Evolutionary conservation across 2,888 invertebrate species (phyloP), one percentile per base, ranked within the genome.

Genomic region (Balanococcus diminutus): DNA sequence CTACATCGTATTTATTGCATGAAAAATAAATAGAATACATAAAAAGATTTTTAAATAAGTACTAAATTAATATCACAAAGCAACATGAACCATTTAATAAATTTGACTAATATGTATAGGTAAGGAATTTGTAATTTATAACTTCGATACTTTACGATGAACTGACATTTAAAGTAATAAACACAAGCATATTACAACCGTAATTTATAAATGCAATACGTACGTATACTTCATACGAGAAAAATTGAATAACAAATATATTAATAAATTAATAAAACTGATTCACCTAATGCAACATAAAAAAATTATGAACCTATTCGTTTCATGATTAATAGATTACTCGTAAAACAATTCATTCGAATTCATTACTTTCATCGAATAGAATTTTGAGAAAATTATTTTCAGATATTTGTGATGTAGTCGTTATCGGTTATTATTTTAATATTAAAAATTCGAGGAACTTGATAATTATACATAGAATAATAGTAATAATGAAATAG

Each of bases 61-160:
- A 84, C 84, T 84, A 84, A 84, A 84, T 84, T 84, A 84, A 84
- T 84, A 84, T 84, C 84, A 84, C 84, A 84, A 84, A 84, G 56
- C 56, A 39, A 84, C 84, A 67, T 22, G 32, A 82, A 82, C 56
- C 82, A 56, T 56, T 51, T 19, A 82, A 36, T 79, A 36, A 79
- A 82, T 82, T 82, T 82, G 82, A 82, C 82, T 82, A 82, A 82
- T 82, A 51, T 25, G 22, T 51, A 82, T 19, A 32, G 82, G 51
- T 82, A 82, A 31, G 56, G 56, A 82, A 82, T 79, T 28, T 36
- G 22, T 79, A 19, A 79, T 36, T 79, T 79, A 67, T 67, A 67
- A 28, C 28, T 28, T 28, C 67, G 67, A n/a, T 19, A 28, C 8
- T 28, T 14, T 28, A 67, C 14, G 67, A 28, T 67, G 67, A 67